Conservation (phyloP, 2,888 invertebrate genomes). For the Synanthedon vespiformis region DNA sequence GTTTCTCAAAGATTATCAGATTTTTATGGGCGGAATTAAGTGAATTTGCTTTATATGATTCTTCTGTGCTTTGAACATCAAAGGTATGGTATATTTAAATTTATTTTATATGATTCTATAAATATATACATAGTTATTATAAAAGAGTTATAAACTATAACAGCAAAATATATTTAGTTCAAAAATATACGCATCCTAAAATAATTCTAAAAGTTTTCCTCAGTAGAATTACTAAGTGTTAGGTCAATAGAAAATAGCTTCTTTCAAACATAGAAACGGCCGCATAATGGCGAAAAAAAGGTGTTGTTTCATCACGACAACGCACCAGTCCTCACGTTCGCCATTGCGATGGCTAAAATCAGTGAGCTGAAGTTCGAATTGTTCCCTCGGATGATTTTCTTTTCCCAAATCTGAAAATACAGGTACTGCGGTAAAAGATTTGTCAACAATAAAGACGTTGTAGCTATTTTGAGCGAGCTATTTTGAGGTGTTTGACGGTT, state of each 20-base stretch:
- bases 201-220: too few species aligned
- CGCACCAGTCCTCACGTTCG: slow-evolving; percentile 6
- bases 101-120: too few species aligned
- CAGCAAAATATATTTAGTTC: too few species aligned
- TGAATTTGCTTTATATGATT: too few species aligned
- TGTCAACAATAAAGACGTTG: background rate
- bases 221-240: too few species aligned
- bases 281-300: slow-evolving; percentile 5
- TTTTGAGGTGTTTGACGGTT: background rate
- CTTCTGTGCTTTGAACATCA: too few species aligned
- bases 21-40: too few species aligned
- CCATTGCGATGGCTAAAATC: slow-evolving; percentile 6
- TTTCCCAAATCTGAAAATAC: slow-evolving; percentile 3
- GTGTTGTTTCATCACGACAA: slow-evolving; percentile 8
- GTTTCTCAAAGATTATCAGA: too few species aligned
- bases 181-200: too few species aligned
- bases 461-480: background rate
- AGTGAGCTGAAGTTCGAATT: slow-evolving; percentile 5
- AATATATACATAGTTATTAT: too few species aligned
- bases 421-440: background rate
- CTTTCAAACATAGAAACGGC: slow-evolving; percentile 2
- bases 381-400: slow-evolving; percentile 4
- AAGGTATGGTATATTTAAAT: too few species aligned
- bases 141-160: background rate
- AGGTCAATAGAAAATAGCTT: too few species aligned